Base-by-base conservation (phyloP, 2,113 vertebrate genomes). In the Cololabis saira region DNA sequence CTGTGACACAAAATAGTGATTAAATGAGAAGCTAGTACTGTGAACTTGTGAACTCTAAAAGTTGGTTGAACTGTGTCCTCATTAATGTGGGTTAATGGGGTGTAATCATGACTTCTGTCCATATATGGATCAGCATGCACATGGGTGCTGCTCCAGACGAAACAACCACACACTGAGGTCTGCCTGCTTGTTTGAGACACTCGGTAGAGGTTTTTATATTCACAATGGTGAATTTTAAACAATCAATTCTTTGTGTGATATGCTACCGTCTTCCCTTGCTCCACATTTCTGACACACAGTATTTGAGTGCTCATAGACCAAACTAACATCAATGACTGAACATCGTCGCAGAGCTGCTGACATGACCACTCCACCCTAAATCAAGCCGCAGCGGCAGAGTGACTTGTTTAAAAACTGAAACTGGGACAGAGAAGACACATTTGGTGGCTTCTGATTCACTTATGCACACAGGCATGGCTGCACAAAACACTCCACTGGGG, bases 31-130 rank as follows among this genome's bases (percentile, higher is more conserved):
- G 12, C 24, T 18, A 24, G 4, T 7, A 15, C 3, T 17, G 15
- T 22, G 30, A 27, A 27, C 24, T 22, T 42, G 24, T 10, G 27
- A n/a, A n/a, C n/a, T 44, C 33, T 21, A 12, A 6, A 50, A 69
- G 44, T 12, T 13, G 48, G 71, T 63, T 49, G 4, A 60, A 43
- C 11, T 18, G 37, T 56, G 65, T 55, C 15, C 43, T 24, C 21
- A 68, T 50, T 43, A 69, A 80, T 64, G 41, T 72, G 40, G 75
- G 77, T 61, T 81, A 86, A 82, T 78, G 62, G 64, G 18, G 13
- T 18, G 7, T 18, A 12, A 54, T 58, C 42, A 62, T 41, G 56
- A 43, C 67, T 45, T 17, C 19, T 40, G 51, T 47, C 45, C 44
- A 47, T 17, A 17, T 7, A 44, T 44, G 1, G 10, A 47, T 12